These are phyloP conservation scores for Incurvaria masculella DNA, from an alignment of 2,888 invertebrate genomes.

Conservation along the genomic window DNA sequence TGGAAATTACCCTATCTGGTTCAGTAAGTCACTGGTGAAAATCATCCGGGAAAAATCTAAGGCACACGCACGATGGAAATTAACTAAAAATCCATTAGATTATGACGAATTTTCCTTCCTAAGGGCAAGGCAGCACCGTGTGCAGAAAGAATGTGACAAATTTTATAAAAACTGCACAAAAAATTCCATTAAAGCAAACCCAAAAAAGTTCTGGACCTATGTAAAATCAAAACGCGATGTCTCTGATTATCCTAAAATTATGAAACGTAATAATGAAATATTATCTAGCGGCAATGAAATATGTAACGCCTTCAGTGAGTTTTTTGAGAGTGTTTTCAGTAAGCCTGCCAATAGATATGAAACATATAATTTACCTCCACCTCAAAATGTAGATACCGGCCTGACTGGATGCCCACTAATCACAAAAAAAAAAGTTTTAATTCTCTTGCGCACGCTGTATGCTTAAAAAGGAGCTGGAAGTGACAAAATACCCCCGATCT, in stretches of 20 bases:
- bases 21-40: background rate
- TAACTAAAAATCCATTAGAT: background rate
- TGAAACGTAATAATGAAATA: background rate
- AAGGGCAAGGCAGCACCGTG: background rate
- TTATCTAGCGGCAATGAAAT: background rate
- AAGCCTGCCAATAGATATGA: background rate
- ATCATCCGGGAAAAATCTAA: background rate
- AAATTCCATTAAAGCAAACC: background rate
- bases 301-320: background rate
- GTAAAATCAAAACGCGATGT: background rate
- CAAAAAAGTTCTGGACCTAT: constrained; percentile 1
- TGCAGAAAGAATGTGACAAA: background rate
- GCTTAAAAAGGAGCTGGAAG: background rate
- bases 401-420: background rate
- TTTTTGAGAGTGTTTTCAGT: constrained; percentile 1
- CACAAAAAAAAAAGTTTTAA: background rate
- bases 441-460: background rate
- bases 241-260: background rate
- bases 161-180: background rate
- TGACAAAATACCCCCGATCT: background rate
- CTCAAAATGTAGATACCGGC: background rate
- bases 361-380: background rate
- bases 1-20: background rate
- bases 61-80: constrained; percentile 2
- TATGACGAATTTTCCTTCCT: constrained; percentile 2